Evolutionary conservation across 2,797 vertebrate genomes (phyloP).

Genomic region (Huso huso): DNA sequence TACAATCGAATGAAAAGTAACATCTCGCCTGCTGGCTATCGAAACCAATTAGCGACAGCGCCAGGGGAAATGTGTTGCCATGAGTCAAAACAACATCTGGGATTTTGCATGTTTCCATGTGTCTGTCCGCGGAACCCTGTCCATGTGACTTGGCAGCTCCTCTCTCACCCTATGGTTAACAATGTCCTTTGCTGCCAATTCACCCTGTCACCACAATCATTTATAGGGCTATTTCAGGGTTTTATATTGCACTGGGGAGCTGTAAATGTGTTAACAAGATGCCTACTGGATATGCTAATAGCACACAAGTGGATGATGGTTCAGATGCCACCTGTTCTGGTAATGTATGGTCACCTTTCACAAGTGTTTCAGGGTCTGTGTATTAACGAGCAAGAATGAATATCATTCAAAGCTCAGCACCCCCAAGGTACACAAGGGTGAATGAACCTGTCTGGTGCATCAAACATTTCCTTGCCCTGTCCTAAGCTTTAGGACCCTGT

Average conservation of each 20-base stretch:
- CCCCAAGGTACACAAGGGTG: too few species aligned
- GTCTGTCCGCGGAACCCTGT: constrained; percentile 34
- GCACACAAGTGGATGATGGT: constrained; percentile 37
- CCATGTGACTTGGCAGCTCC: constrained; percentile 29
- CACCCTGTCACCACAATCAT: constrained; percentile 58
- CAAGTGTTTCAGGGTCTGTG: not conserved
- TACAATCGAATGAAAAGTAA: not conserved
- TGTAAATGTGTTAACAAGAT: constrained; percentile 61
- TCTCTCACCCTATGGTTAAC: constrained; percentile 9
- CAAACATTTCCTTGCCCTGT: too few species aligned
- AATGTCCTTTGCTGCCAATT: constrained; percentile 45
- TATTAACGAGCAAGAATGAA: too few species aligned
- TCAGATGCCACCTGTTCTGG: constrained; percentile 53
- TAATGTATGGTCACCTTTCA: constrained; percentile 31
- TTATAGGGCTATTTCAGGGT: constrained; percentile 32
- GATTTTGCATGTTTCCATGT: constrained; percentile 7
- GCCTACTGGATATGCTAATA: constrained; percentile 37
- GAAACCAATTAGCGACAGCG: not conserved
- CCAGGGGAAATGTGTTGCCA: not conserved
- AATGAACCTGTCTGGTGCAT: too few species aligned
- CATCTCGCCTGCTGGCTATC: not conserved
- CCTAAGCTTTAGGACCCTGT: too few species aligned
- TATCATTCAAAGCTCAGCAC: too few species aligned
- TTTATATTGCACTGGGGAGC: constrained; percentile 52
- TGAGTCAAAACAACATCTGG: constrained; percentile 6